Evolutionary conservation across 2,797 vertebrate genomes (phyloP), one percentile per base, ranked within the genome.

Genomic region (Pseudotriccus pelzelni): DNA sequence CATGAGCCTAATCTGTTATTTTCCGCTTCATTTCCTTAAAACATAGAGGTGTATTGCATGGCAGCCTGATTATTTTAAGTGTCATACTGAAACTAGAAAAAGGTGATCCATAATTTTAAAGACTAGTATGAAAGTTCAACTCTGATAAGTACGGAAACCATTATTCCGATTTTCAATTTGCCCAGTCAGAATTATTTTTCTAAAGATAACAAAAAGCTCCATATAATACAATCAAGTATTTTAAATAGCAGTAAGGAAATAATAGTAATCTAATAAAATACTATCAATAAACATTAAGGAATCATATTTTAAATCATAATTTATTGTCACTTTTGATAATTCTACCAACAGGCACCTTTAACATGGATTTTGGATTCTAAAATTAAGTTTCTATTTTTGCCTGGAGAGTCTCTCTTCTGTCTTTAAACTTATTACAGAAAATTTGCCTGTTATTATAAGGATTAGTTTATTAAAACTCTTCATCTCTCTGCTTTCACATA

Each of bases 401-500:
- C 11, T 13, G 62, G n/a, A 60, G 19, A 47, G 36, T 55, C 32
- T 75, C 13, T 64, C 21, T 73, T 77, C n/a, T 47, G 32, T 70
- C 43, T 85, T 90, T 78, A 94, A 86, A 58, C 53, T 78, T 47
- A 58, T 72, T 69, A 68, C 55, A 27, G 37, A 39, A 52, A 66
- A 82, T 20, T 43, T 84, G 7, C 14, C 15, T 49, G 24, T 63
- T 90, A 72, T 64, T 77, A 41, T 53, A 58, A 66, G 34, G 23
- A 89, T 73, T 76, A 74, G 27, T 83, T 90, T 89, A 86, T 88
- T 91, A 81, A 94, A 91, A 81, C 23, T 56, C 72, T 86, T 81
- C 7, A 55, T 95, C 53, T 85, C 36, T 83, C 66, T 88, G 36
- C 50, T 94, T 89, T 62, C 14, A 72, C 7, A 14, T 74, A 74